A percentile compares a stretch with the other conserved stretches of the same genome.
Conservation (phyloP, 2,797 vertebrate genomes). For the Pteronotus mesoamericanus region DNA sequence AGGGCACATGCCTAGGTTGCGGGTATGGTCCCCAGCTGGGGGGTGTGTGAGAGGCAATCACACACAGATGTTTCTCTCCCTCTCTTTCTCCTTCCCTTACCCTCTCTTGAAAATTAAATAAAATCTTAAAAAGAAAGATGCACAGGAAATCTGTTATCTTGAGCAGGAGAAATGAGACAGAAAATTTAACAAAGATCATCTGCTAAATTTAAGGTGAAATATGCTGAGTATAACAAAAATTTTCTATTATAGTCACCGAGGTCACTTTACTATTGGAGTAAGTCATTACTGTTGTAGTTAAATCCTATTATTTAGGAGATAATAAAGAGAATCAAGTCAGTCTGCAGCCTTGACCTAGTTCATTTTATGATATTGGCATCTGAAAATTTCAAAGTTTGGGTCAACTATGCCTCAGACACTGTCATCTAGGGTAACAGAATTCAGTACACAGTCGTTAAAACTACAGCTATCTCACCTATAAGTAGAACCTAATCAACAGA, state of each 20-base stretch:
- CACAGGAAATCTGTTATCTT: neutral
- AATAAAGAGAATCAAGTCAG: neutral
- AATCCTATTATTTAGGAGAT: neutral
- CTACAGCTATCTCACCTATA: too few species aligned
- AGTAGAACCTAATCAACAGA: too few species aligned
- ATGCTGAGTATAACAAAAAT: neutral
- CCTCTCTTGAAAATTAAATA: too few species aligned
- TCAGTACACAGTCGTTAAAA: neutral
- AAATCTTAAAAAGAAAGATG: too few species aligned
- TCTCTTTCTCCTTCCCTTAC: too few species aligned
- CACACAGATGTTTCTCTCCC: too few species aligned
- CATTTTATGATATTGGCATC: neutral
- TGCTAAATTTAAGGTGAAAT: slow-evolving; percentile 5
- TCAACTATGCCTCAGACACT: neutral
- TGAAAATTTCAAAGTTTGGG: slow-evolving; percentile 1
- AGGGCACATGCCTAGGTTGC: too few species aligned
- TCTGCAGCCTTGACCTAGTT: neutral
- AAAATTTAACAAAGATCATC: neutral
- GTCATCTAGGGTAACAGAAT: neutral
- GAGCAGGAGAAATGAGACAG: neutral
- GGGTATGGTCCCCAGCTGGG: too few species aligned
- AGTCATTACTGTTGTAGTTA: neutral
- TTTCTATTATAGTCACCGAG: neutral
- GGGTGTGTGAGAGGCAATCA: too few species aligned
- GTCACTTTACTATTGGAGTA: neutral